Conservation (phyloP, 2,888 invertebrate species). For the Drosophila kanekoi region DNA sequence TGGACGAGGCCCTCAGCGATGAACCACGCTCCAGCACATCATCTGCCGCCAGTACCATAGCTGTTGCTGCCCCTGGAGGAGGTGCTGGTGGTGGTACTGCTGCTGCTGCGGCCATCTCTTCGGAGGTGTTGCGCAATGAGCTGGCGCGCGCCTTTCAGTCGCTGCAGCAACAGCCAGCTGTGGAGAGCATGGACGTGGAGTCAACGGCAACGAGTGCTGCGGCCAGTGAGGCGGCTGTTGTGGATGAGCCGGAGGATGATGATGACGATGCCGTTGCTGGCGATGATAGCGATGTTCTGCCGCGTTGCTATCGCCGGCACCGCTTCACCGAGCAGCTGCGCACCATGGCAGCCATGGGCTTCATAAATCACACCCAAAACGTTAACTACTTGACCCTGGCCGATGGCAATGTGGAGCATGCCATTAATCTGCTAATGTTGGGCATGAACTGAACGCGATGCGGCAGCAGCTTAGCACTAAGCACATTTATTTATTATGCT, state of each 20-base stretch:
- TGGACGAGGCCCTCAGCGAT: slow-evolving; percentile 64
- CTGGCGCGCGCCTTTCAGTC: slow-evolving; percentile 65
- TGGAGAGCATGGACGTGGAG: slow-evolving; percentile 63
- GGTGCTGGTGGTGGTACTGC: not conserved
- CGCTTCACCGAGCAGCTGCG: slow-evolving; percentile 87
- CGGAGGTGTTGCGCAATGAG: slow-evolving; percentile 92
- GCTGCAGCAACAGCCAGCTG: slow-evolving; percentile 40
- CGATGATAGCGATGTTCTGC: slow-evolving; percentile 75
- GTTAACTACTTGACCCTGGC: slow-evolving; percentile 92
- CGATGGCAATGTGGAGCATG: slow-evolving; percentile 94
- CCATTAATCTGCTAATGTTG: slow-evolving; percentile 93
- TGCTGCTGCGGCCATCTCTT: slow-evolving; percentile 86
- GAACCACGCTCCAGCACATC: slow-evolving; percentile 52
- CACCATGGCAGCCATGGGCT: slow-evolving; percentile 96
- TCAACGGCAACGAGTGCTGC: slow-evolving; percentile 1
- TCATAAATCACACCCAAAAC: slow-evolving; percentile 93
- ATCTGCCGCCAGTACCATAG: not conserved
- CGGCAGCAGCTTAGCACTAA: slow-evolving; percentile 25
- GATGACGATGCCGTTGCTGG: slow-evolving; percentile 56
- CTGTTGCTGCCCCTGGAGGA: not conserved
- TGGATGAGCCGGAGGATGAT: slow-evolving; percentile 51
- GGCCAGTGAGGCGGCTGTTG: slow-evolving; percentile 40
- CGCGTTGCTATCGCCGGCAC: slow-evolving; percentile 78
- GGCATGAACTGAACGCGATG: slow-evolving; percentile 72
- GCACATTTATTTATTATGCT: slow-evolving; percentile 61